Conservation (phyloP, 1,140 invertebrate genomes). For the Calephelis virginiensis region DNA sequence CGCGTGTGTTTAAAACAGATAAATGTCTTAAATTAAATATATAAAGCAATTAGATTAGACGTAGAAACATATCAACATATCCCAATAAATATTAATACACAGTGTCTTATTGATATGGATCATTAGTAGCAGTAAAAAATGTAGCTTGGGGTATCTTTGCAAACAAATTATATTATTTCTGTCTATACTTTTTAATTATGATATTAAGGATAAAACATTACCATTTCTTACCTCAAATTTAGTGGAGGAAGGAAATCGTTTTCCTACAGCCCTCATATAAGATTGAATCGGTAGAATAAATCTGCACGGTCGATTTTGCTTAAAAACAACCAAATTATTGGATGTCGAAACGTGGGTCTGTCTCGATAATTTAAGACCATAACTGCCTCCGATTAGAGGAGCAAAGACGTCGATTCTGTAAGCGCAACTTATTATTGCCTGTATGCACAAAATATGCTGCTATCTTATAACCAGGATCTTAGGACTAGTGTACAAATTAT, state of each 20-base stretch:
- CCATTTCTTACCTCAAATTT: conserved; percentile 80
- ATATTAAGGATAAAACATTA: conserved; percentile 24
- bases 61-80: no score
- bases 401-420: conserved; percentile 81
- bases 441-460: no score
- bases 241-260: conserved; percentile 76
- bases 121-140: no score
- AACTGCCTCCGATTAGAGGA: conserved; percentile 36
- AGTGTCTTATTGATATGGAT: no score
- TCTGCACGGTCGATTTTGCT: conserved; percentile 44
- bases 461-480: no score
- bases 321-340: conserved; percentile 29
- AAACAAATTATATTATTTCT: no score
- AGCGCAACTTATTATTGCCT: background rate
- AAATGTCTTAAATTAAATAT: no score
- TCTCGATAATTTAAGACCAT: conserved; percentile 40
- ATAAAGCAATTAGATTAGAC: no score
- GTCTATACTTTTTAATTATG: background rate
- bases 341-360: conserved; percentile 28
- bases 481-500: no score
- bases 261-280: conserved; percentile 82
- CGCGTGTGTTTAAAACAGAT: no score
- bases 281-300: conserved; percentile 77
- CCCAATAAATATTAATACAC: no score
- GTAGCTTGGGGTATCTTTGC: no score